Evolutionary conservation across 2,113 vertebrate species (phyloP).

Genomic region (Brachypodius melanocephalos): DNA sequence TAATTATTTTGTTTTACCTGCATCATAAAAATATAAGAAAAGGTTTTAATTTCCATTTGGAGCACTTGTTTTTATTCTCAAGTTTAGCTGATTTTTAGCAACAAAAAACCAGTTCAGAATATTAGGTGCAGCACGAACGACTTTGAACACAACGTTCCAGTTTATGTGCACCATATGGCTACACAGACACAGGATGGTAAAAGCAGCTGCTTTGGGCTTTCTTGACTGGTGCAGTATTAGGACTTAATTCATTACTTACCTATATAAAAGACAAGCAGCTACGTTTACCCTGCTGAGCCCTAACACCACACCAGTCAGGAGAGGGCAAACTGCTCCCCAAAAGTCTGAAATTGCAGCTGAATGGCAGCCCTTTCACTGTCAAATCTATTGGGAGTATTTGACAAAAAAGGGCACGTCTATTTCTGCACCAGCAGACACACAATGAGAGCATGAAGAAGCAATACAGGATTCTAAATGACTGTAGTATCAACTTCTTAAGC

Average conservation of each 20-base stretch:
- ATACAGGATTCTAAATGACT: constrained; percentile 3
- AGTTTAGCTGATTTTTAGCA: constrained; percentile 42
- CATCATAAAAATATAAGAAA: constrained; percentile 49
- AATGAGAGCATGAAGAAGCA: not conserved
- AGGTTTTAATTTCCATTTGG: constrained; percentile 50
- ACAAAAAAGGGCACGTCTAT: constrained; percentile 29
- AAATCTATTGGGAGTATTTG: not conserved
- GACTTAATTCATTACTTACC: not conserved
- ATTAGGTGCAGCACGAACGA: not conserved
- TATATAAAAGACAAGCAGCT: not conserved
- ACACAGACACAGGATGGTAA: not conserved
- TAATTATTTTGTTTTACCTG: constrained; percentile 75
- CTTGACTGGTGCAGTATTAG: not conserved
- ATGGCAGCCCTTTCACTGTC: not conserved
- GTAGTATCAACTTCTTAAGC: constrained; percentile 40
- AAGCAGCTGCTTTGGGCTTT: constrained; percentile 23
- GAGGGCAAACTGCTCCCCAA: not conserved
- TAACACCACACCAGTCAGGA: not conserved
- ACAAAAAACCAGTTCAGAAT: not conserved
- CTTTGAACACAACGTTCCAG: not conserved
- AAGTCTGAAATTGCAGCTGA: not conserved
- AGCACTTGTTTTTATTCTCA: constrained; percentile 32
- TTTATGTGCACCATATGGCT: not conserved
- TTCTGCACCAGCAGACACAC: constrained; percentile 9
- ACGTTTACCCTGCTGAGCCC: constrained; percentile 7